Base-by-base conservation (phyloP, 2,888 invertebrate species). In the Ctena decussata region DNA sequence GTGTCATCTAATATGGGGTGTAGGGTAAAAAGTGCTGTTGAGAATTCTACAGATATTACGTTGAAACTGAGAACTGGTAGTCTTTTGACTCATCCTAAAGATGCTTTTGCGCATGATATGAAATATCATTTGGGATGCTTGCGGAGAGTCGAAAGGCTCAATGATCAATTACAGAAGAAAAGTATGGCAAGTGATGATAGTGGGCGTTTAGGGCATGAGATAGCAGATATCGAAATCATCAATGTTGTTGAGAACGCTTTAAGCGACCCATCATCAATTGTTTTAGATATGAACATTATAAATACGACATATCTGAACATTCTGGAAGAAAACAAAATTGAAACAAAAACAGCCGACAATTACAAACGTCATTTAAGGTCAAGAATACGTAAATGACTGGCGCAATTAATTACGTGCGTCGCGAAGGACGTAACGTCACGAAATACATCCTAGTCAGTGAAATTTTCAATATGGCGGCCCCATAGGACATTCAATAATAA, bases 291-390 rank as follows among this genome's bases (percentile, higher is more conserved):
- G 35, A 65, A 65, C 18, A 35, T 65, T 1, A 35, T 65, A n/a
- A 65, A 65, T 65, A 65, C 65, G 35, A 65, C 65, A 65, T 65
- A 65, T 35, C 32, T 65, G 35, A 65, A 65, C 35, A 65, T 65
- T 65, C 18, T 65, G 8, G 65, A 65, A 65, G 65, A 65, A 18
- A 65, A 35, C 35, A 18, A 21, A 12, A 35, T 65, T 65, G 35
- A 65, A 65, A 65, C 65, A 65, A 5, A 65, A 6, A 1, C 65
- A 65, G 1, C 32, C 1, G 65, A 35, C 18, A 35, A 65, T 65
- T 35, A 65, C 35, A 65, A 65, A 65, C 32, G 35, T 30, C 65
- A 65, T 35, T 65, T 65, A 53, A n/a, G n/a, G n/a, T n/a, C n/a
- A n/a, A n/a, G n/a, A n/a, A n/a, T n/a, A n/a, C n/a, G n/a, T n/a